Percentiles rank a stretch among this genome's conserved stretches.
Conservation (phyloP, 2,113 vertebrate species). For the Odontophorus gujanensis region DNA sequence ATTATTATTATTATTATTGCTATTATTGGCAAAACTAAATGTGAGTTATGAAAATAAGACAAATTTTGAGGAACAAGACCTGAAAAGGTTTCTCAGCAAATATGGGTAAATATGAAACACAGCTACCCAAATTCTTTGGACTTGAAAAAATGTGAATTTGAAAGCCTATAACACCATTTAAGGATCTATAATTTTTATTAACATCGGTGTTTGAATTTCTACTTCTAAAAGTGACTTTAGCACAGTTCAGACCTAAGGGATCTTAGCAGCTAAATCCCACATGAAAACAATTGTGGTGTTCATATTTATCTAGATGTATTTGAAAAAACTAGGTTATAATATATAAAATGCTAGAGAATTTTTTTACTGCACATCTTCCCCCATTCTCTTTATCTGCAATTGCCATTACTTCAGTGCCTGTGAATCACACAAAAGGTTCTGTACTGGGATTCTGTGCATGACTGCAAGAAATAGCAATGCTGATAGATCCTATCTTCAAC, state of each 20-base stretch:
- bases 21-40: neutral
- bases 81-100: neutral
- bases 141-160: neutral
- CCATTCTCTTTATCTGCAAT: neutral
- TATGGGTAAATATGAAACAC: neutral
- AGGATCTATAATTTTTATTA: neutral
- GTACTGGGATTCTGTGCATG: fast-evolving
- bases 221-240: neutral
- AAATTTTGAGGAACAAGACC: neutral
- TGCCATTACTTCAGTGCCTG: neutral
- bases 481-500: neutral
- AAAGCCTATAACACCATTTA: neutral
- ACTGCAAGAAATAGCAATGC: neutral
- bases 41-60: neutral
- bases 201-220: neutral
- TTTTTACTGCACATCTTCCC: neutral
- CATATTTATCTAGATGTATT: neutral
- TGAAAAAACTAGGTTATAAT: neutral
- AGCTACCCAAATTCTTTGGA: neutral
- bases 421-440: neutral
- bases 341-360: neutral
- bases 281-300: neutral
- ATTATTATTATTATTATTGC: neutral
- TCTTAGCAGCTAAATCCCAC: neutral
- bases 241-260: neutral